Conservation (phyloP, 1,140 invertebrate genomes). For the Anagrus nilaparvatae region DNA sequence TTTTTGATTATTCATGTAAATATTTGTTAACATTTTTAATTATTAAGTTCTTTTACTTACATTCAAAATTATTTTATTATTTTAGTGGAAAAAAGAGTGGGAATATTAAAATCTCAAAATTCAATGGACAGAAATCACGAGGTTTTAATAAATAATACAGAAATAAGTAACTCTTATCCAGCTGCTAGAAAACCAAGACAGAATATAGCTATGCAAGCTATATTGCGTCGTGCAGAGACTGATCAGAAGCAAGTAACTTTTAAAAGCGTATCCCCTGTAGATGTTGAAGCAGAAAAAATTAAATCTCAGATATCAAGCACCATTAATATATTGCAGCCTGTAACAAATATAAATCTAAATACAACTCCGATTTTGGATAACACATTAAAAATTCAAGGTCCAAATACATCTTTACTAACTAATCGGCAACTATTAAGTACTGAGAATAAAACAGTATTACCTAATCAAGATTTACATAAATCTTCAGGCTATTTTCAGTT, state of each 20-base stretch:
- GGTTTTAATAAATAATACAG: slow-evolving; percentile 19
- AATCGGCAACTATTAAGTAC: too few species aligned
- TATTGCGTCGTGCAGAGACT: slow-evolving; percentile 43
- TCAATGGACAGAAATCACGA: slow-evolving; percentile 49
- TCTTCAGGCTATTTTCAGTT: too few species aligned
- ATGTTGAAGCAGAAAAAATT: slow-evolving; percentile 21
- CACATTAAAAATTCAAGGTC: too few species aligned
- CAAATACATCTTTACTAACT: too few species aligned
- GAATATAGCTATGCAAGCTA: slow-evolving; percentile 68
- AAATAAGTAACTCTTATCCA: slow-evolving; percentile 29
- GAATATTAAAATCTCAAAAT: slow-evolving; percentile 60
- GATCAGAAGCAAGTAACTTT: slow-evolving; percentile 37
- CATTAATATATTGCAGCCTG: too few species aligned
- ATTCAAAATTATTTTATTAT: slow-evolving; percentile 8
- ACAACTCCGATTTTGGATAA: too few species aligned
- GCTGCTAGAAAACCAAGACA: slow-evolving; percentile 41
- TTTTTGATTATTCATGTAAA: slow-evolving; percentile 19
- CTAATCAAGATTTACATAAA: too few species aligned
- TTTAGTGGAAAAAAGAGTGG: slow-evolving; percentile 46
- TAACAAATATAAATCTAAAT: too few species aligned
- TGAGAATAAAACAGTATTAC: too few species aligned
- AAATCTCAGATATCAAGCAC: too few species aligned
- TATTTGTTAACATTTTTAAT: slow-evolving; percentile 3
- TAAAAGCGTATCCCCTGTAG: slow-evolving; percentile 31
- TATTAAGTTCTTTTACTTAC: not conserved